A percentile compares a stretch with the other conserved stretches of the same genome.
Evolutionary conservation across 2,113 vertebrate genomes (phyloP).

Genomic region (Osmerus eperlanus): DNA sequence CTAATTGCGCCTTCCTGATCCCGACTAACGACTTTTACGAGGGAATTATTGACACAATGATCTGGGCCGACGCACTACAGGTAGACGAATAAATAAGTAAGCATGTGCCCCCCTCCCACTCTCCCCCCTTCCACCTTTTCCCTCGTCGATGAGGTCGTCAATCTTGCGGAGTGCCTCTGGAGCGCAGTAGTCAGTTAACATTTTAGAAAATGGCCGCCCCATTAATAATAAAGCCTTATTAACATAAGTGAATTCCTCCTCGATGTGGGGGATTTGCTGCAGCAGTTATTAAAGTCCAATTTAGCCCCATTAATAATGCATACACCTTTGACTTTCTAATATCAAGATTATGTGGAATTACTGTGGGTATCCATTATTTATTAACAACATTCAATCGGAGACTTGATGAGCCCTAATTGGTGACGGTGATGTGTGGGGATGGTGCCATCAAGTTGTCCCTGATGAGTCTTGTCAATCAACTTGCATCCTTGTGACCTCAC

Average conservation of each 20-base stretch:
- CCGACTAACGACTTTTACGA: conserved; percentile 73
- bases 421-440: conserved; percentile 48
- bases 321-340: conserved; percentile 82
- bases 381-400: conserved; percentile 79
- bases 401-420: conserved; percentile 80
- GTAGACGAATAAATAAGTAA: conserved; percentile 78
- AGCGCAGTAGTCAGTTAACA: conserved; percentile 77
- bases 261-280: conserved; percentile 72
- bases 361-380: conserved; percentile 78
- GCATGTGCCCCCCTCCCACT: conserved; percentile 36
- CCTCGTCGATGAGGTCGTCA: conserved; percentile 67
- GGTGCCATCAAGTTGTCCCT: conserved; percentile 74
- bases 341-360: conserved; percentile 84
- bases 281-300: conserved; percentile 84
- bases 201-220: conserved; percentile 72
- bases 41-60: conserved; percentile 77
- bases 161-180: conserved; percentile 73
- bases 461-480: conserved; percentile 79
- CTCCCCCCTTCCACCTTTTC: conserved; percentile 21
- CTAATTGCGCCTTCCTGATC: conserved; percentile 73
- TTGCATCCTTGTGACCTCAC: conserved; percentile 51
- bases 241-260: conserved; percentile 81
- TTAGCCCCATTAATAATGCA: conserved; percentile 83
- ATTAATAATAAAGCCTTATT: conserved; percentile 82
- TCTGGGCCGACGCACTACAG: conserved; percentile 71